Conservation (phyloP, 1,140 invertebrate genomes). For the Trichonephila clavata region DNA sequence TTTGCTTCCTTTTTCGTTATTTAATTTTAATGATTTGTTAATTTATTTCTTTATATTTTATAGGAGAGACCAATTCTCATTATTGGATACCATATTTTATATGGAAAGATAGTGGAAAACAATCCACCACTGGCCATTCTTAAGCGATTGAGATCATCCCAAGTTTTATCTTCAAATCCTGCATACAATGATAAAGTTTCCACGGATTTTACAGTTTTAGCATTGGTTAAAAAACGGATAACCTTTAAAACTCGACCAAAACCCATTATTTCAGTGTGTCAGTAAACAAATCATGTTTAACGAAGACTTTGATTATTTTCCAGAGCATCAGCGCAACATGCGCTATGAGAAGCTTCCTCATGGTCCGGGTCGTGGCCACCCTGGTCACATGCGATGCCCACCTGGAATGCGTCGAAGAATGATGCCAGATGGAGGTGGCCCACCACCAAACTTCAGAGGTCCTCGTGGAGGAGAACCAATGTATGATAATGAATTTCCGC, state of each 20-base stretch:
- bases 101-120: constrained; percentile 48
- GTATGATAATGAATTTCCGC: constrained; percentile 68
- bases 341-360: constrained; percentile 52
- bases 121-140: constrained; percentile 55
- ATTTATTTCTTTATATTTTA: background rate
- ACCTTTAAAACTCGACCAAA: constrained; percentile 64
- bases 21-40: background rate
- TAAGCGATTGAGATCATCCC: background rate
- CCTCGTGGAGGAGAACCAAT: constrained; percentile 58
- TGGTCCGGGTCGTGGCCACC: constrained; percentile 12
- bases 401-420: constrained; percentile 47
- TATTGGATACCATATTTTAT: constrained; percentile 67
- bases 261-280: constrained; percentile 49
- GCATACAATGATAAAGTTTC: background rate
- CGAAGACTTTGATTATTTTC: constrained; percentile 65
- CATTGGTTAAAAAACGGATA: constrained; percentile 53
- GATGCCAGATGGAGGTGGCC: constrained; percentile 51
- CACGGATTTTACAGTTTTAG: constrained; percentile 45
- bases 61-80: constrained; percentile 59
- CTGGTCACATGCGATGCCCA: constrained; percentile 46
- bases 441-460: constrained; percentile 56
- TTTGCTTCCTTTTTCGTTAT: background rate
- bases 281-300: constrained; percentile 56
- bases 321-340: constrained; percentile 61
- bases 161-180: constrained; percentile 4